These are phyloP conservation scores for Labeo calbasu DNA, from an alignment of 2,797 vertebrate species.

Conservation along the genomic window DNA sequence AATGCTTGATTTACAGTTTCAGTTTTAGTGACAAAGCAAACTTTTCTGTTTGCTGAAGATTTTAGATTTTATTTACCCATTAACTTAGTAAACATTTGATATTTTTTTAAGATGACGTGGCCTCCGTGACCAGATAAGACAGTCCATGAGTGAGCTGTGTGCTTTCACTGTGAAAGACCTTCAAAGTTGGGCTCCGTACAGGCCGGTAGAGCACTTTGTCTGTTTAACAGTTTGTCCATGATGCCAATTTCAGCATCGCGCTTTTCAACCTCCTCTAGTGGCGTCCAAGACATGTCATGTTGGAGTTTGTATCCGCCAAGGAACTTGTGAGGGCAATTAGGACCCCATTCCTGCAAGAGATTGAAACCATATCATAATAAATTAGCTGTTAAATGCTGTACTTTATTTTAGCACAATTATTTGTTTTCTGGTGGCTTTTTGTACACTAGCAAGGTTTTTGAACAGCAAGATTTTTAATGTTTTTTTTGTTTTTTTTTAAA, in stretches of 20 bases:
- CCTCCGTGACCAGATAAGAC: background rate
- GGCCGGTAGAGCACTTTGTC: conserved; percentile 76
- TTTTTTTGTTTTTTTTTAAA: too few relatives aligned
- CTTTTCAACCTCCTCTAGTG: conserved; percentile 81
- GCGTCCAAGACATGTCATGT: conserved; percentile 95
- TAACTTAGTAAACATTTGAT: background rate
- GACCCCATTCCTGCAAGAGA: conserved; percentile 89
- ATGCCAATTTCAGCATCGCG: conserved; percentile 83
- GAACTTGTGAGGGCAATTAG: conserved; percentile 83
- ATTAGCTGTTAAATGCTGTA: background rate
- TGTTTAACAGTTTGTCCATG: conserved; percentile 87
- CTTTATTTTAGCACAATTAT: background rate
- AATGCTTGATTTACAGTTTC: background rate
- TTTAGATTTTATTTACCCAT: background rate
- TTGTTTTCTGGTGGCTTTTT: background rate
- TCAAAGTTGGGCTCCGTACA: conserved; percentile 81
- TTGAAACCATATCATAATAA: background rate
- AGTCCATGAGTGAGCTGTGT: background rate
- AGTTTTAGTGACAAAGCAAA: background rate
- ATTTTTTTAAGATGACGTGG: conserved; percentile 10
- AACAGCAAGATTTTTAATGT: too few relatives aligned
- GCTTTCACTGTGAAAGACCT: conserved; percentile 75
- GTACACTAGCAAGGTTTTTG: too few relatives aligned
- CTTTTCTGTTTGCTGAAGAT: too few relatives aligned
- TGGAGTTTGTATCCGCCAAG: conserved; percentile 92